Base-by-base conservation (phyloP, 2,113 vertebrate genomes). In the Poeciliopsis occidentalis region DNA sequence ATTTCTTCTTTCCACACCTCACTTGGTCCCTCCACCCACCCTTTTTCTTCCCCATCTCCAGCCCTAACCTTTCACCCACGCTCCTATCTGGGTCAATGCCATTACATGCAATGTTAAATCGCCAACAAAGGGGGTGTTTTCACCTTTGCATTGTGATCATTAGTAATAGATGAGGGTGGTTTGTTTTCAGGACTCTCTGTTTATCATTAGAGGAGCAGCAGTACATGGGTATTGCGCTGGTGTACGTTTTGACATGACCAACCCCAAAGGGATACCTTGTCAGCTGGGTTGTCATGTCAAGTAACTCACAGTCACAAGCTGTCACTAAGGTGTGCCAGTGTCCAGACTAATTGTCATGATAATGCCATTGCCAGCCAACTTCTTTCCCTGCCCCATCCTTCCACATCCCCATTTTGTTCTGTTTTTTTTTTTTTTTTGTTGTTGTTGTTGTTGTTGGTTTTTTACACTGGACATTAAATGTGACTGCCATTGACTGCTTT, bases 401-500 rank as follows among this genome's bases (percentile, higher is more conserved):
- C 19, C 69, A 31, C 19, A 19, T 17, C 19, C 31, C 30, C 13
- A 8, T 1, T 19, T 64, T 32, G 3, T 29, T 29, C 29, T 29
- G 29, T 22, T 31, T 62, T 8, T 32, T 2, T 31, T 62, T 8
- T 32, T 2, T 63, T 31, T 8, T 64, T 64, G 27, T 27, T 27
- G 27, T 27, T 27, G 27, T 27, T 27, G 27, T 27, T 27, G 27
- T 31, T 31, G 31, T 31, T 4, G 19, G 5, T 63, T 63, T 31
- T 64, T 19, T 27, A 81, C 78, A 89, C 88, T 90, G 89, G 89
- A 92, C 71, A 89, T 84, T 83, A 93, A 89, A 87, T 90, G 86
- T 91, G 90, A 94, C 88, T 87, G 87, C 87, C 84, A 89, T 91
- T 90, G 91, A 91, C 85, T 87, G 84, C 88, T 91, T 66, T 85